Conservation (phyloP, 2,888 invertebrate genomes). For the Brachyopa scutellaris region DNA sequence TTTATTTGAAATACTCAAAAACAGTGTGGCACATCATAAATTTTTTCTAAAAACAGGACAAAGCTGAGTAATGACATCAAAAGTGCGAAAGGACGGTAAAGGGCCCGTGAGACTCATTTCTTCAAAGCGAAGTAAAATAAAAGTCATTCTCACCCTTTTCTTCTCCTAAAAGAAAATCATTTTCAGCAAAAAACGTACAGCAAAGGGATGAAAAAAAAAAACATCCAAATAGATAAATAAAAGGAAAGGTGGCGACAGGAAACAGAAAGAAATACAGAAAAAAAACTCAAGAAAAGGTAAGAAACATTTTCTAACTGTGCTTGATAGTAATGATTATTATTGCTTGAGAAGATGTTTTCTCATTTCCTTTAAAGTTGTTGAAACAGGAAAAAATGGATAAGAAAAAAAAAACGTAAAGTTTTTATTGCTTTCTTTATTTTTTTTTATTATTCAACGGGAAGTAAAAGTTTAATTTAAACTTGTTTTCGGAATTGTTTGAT, state of each 20-base stretch:
- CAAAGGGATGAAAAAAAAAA: background rate
- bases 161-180: background rate
- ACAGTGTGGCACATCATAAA: no score
- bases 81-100: constrained; percentile 11
- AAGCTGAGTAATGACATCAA: constrained; percentile 26
- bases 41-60: background rate
- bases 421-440: background rate
- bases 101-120: background rate
- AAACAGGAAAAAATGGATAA: background rate
- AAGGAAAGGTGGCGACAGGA: background rate
- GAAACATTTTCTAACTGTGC: constrained; percentile 15
- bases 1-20: no score
- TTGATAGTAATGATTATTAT: constrained; percentile 49
- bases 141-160: constrained; percentile 19
- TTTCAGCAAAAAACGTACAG: constrained; percentile 15
- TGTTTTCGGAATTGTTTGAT: background rate
- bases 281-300: constrained; percentile 6
- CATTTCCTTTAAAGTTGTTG: background rate
- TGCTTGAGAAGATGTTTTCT: constrained; percentile 22
- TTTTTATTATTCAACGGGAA: background rate
- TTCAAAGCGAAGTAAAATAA: background rate
- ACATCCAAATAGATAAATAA: background rate
- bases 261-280: background rate
- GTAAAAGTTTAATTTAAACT: constrained; percentile 33
- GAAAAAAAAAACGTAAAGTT: background rate